Evolutionary conservation across 2,888 invertebrate species (phyloP), one percentile per base, ranked within the genome.

Genomic region (Machimus rusticus): DNA sequence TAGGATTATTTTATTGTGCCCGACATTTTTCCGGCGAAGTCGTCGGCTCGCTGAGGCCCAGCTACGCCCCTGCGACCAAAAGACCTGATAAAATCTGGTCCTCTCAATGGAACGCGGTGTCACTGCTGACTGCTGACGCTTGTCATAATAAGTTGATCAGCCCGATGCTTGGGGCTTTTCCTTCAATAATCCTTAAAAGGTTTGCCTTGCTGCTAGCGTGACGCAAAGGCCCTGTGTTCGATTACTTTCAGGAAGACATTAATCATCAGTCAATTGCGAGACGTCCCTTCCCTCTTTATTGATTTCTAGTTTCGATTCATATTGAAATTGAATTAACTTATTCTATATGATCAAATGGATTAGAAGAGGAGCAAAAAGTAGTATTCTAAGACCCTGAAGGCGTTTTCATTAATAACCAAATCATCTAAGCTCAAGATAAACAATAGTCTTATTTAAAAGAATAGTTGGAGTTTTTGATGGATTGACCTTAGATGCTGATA

Each of bases 61-160:
- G n/a, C n/a, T 31, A 43, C 46, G 46, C 5, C 74, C 34, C 37
- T 84, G 57, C 66, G 74, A 19, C 39, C 39, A 19, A 19, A n/a
- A 85, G 74, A 34, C 57, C 46, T 23, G 85, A 74, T 74, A 74
- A 85, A 85, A 74, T 74, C 57, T 81, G 55, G 37, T 66, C 57
- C 66, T 51, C 57, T 51, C 31, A 82, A 57, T 51, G 86, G 88
- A 84, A 46, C 77, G 37, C 86, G 23, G 86, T 87, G 88, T 86
- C 86, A 87, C 86, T 86, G 86, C 57, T 88, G 88, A 87, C 86
- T 86, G 86, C 57, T 88, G 88, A 87, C 88, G 87, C 87, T 88
- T 88, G 88, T 88, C 88, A 87, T 86, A 87, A 87, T 87, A 82
- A 87, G 87, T 88, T 87, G 87, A 88, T 86, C 34, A 37, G 77